Conservation (phyloP, 2,113 vertebrate species). For the Athene cunicularia region DNA sequence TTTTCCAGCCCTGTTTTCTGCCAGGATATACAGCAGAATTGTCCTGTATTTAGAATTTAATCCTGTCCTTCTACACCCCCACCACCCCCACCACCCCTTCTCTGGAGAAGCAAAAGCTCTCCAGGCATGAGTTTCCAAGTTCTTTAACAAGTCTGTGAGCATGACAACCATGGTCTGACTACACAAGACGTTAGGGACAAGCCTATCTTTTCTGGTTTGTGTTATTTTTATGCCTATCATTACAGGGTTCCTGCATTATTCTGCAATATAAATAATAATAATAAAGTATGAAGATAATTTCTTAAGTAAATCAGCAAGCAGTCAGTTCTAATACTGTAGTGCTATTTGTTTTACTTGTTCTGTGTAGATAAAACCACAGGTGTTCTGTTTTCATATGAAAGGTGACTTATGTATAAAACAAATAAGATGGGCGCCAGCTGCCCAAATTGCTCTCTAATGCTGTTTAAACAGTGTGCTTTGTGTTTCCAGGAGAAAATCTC, state of each 20-base stretch:
- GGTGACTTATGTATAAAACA: slow-evolving; percentile 51
- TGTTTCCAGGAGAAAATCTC: slow-evolving; percentile 32
- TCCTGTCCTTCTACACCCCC: neutral
- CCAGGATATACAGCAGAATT: neutral
- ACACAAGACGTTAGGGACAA: neutral
- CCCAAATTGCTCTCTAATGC: slow-evolving; percentile 38
- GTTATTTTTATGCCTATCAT: neutral
- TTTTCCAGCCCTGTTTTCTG: neutral
- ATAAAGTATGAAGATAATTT: slow-evolving; percentile 7
- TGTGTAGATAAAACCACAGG: slow-evolving; percentile 31
- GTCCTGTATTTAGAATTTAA: neutral
- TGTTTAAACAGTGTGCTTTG: slow-evolving; percentile 42
- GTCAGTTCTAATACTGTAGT: neutral
- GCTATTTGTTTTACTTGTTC: slow-evolving; percentile 41
- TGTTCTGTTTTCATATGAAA: slow-evolving; percentile 15
- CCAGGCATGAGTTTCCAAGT: neutral
- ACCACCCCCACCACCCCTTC: too few species aligned
- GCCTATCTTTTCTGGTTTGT: neutral
- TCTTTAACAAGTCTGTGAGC: neutral
- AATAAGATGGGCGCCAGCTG: slow-evolving; percentile 55
- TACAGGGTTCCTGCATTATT: neutral
- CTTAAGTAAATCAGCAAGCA: slow-evolving; percentile 26
- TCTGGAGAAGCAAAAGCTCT: neutral
- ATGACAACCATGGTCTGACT: rapidly evolving
- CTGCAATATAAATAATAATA: neutral